These are phyloP conservation scores for Drosophila fuyamai DNA, from an alignment of 1,140 invertebrate species.

Conservation along the genomic window DNA sequence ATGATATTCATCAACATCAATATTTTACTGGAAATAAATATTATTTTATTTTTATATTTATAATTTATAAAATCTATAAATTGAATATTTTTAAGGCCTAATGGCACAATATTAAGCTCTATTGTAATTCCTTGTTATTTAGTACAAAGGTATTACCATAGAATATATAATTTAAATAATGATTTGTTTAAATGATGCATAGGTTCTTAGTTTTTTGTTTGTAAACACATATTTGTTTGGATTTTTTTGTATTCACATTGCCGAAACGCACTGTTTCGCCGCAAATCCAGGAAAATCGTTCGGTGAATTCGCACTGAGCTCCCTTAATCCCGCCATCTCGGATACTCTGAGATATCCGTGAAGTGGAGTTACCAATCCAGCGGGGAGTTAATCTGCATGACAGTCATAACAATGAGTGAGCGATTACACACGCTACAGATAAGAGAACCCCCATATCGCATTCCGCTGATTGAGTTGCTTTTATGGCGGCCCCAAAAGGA, in stretches of 20 bases:
- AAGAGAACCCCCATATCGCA: constrained; percentile 10
- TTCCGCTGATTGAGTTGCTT: constrained; percentile 10
- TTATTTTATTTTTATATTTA: too few species aligned
- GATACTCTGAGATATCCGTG: not conserved
- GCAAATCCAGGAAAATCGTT: constrained; percentile 20
- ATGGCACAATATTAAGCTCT: too few species aligned
- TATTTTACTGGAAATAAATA: too few species aligned
- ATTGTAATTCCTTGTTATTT: too few species aligned
- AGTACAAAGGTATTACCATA: too few species aligned
- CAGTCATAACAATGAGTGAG: constrained; percentile 46
- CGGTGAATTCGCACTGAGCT: constrained; percentile 7
- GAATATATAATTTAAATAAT: too few species aligned
- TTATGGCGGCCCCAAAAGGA: constrained; percentile 11
- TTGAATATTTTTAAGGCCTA: too few species aligned
- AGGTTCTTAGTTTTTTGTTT: not conserved
- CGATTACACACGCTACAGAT: constrained; percentile 51
- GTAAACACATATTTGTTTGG: not conserved
- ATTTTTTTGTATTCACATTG: not conserved
- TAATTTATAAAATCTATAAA: too few species aligned
- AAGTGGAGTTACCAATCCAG: constrained; percentile 5
- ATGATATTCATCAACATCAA: too few species aligned
- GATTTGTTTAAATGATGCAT: too few species aligned
- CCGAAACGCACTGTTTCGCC: constrained; percentile 1
- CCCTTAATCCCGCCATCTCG: not conserved
- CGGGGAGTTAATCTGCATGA: constrained; percentile 30